These are phyloP conservation scores for Agrochola lota DNA, from an alignment of 2,888 invertebrate genomes.

Conservation along the genomic window DNA sequence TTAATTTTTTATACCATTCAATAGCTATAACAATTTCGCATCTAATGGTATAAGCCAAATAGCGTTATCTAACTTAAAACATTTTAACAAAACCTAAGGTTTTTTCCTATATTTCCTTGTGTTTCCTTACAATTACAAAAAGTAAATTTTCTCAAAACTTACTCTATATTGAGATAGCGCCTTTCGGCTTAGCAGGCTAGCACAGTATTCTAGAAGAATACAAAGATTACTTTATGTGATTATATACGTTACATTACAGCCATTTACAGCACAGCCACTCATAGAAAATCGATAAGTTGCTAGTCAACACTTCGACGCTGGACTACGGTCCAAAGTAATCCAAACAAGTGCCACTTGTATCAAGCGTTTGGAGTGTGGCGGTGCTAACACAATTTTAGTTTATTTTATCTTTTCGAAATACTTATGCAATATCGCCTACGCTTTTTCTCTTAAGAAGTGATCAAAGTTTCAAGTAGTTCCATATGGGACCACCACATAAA, in stretches of 20 bases:
- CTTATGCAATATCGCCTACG: slow-evolving; percentile 14
- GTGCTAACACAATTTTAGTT: slow-evolving; percentile 37
- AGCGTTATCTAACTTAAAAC: no score
- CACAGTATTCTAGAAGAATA: slow-evolving; percentile 1
- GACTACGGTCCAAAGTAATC: slow-evolving; percentile 39
- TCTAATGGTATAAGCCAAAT: no score
- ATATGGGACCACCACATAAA: neutral
- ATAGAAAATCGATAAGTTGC: slow-evolving; percentile 65
- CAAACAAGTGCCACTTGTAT: slow-evolving; percentile 54
- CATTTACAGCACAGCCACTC: slow-evolving; percentile 18
- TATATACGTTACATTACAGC: neutral
- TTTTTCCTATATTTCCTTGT: no score
- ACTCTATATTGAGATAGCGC: no score
- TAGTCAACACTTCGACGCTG: slow-evolving; percentile 52
- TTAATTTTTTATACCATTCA: no score
- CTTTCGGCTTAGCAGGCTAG: no score
- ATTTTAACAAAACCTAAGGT: no score
- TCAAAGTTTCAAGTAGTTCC: slow-evolving; percentile 11
- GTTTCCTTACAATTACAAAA: no score
- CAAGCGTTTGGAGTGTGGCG: slow-evolving; percentile 33
- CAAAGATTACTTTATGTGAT: neutral
- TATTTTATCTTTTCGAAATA: slow-evolving; percentile 15
- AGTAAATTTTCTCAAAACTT: no score
- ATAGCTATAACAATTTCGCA: no score
- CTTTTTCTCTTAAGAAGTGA: slow-evolving; percentile 15